These are phyloP conservation scores for Patella ulyssiponensis DNA, from an alignment of 2,888 invertebrate species.

Conservation along the genomic window DNA sequence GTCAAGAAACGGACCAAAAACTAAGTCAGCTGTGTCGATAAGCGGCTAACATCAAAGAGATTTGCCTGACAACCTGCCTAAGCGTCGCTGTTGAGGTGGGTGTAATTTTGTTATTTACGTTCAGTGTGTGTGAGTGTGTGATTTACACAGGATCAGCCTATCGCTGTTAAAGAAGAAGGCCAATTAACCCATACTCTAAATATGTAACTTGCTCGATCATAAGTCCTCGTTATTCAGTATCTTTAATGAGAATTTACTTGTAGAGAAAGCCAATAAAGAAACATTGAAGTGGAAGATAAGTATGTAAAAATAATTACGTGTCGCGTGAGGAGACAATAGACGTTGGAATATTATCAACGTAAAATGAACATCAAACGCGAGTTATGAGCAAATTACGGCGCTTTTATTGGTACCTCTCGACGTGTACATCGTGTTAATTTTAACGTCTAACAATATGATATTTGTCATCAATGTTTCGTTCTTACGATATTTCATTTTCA, in stretches of 20 bases:
- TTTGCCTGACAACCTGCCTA: background rate
- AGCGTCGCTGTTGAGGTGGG: background rate
- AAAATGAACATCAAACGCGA: background rate
- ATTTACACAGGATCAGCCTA: background rate
- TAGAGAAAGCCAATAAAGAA: too few relatives aligned
- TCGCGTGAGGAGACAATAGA: too few relatives aligned
- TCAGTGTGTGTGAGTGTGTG: background rate
- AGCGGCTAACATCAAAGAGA: constrained; percentile 7
- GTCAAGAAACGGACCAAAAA: background rate
- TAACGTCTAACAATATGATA: background rate
- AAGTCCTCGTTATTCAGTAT: too few relatives aligned
- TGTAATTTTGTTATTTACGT: background rate
- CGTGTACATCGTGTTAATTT: background rate
- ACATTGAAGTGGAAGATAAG: too few relatives aligned
- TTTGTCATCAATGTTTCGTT: background rate
- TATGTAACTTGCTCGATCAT: too few relatives aligned
- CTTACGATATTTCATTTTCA: too few relatives aligned
- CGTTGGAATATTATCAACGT: background rate
- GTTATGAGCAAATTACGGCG: background rate
- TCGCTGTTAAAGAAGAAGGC: too few relatives aligned
- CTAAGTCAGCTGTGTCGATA: background rate
- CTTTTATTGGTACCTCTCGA: background rate
- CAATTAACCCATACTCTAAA: too few relatives aligned
- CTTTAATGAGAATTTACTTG: too few relatives aligned
- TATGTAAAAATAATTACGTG: too few relatives aligned